Conservation (phyloP, 2,888 invertebrate genomes). For the Oscheius sp. region DNA sequence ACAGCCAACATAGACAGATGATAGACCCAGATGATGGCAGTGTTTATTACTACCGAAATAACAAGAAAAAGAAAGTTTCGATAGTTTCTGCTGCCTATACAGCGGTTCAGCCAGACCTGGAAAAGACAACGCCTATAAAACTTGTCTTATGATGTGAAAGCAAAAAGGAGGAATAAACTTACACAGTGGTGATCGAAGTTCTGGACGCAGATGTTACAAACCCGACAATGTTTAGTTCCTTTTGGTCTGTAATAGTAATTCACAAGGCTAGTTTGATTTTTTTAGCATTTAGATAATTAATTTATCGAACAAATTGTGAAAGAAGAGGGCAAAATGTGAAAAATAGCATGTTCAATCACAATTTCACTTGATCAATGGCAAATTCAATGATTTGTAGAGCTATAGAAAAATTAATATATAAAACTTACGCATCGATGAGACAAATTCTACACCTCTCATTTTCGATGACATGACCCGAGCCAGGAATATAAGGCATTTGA, state of each 20-base stretch:
- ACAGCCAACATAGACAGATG: not conserved
- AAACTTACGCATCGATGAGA: slow-evolving; percentile 20
- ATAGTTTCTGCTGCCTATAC: too few species aligned
- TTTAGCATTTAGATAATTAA: not conserved
- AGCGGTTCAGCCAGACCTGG: too few species aligned
- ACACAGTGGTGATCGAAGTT: slow-evolving; percentile 26
- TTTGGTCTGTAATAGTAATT: slow-evolving; percentile 24
- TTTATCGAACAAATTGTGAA: too few species aligned
- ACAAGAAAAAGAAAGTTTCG: not conserved
- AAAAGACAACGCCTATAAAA: too few species aligned
- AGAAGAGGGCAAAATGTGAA: too few species aligned
- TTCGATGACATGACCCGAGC: slow-evolving; percentile 11
- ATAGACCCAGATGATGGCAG: not conserved
- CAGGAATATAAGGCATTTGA: not conserved
- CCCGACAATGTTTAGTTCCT: slow-evolving; percentile 30
- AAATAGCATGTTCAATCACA: too few species aligned
- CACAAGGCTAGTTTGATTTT: not conserved
- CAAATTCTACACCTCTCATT: slow-evolving; percentile 23
- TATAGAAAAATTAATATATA: too few species aligned
- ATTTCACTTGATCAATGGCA: too few species aligned
- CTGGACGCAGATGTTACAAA: slow-evolving; percentile 18
- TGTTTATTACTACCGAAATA: not conserved
- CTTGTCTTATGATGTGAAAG: too few species aligned
- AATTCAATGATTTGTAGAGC: too few species aligned
- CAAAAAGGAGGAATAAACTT: too few species aligned